Conservation (phyloP, 1,140 invertebrate genomes). For the Neodiprion lecontei region DNA sequence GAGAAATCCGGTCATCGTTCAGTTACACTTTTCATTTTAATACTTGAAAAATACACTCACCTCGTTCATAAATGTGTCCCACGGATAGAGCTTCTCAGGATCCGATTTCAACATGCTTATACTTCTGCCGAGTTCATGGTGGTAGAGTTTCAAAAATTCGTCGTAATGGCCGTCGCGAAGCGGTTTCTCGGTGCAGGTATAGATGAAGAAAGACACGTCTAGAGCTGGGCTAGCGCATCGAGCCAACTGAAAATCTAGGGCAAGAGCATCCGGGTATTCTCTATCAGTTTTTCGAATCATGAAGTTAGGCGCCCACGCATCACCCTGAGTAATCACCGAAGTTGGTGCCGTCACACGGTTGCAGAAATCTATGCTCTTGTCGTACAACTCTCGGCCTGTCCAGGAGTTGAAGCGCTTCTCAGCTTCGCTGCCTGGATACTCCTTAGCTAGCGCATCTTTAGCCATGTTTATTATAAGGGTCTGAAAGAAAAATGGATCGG, state of each 20-base stretch:
- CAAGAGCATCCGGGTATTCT: constrained; percentile 57
- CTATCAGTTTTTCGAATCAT: constrained; percentile 61
- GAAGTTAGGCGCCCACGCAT: constrained; percentile 79
- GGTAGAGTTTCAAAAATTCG: constrained; percentile 64
- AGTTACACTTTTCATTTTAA: constrained; percentile 1
- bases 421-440: constrained; percentile 66
- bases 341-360: constrained; percentile 35
- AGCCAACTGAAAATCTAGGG: constrained; percentile 76
- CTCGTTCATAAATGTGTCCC: constrained; percentile 54
- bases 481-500: constrained; percentile 19
- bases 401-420: constrained; percentile 60
- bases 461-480: constrained; percentile 57
- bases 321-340: constrained; percentile 72
- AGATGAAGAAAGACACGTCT: constrained; percentile 70
- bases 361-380: constrained; percentile 44
- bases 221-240: constrained; percentile 66
- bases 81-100: constrained; percentile 66
- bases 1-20: constrained; percentile 47
- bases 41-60: constrained; percentile 28
- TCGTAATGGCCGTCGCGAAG: constrained; percentile 66
- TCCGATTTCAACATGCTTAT: constrained; percentile 68
- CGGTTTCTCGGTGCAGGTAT: constrained; percentile 67
- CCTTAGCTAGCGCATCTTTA: constrained; percentile 69
- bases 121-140: constrained; percentile 62
- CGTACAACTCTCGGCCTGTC: constrained; percentile 39